phyloP scores from a whole-genome alignment of 2,797 vertebrate genomes.

The Dipus sagitta region DNA sequence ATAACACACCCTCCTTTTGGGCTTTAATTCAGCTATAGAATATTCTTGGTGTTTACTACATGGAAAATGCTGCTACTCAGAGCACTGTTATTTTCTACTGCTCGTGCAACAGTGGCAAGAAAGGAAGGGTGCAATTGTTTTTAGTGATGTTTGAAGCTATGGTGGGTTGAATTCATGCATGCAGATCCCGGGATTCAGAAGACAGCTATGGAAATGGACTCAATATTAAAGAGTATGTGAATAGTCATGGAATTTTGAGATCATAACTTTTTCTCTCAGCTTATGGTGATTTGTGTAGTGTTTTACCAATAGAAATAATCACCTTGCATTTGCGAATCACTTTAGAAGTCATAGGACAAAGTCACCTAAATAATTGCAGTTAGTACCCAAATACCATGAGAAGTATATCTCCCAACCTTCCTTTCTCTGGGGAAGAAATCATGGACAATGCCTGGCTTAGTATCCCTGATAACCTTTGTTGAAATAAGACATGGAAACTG shows the following conservation, averaged over 20 bases:
- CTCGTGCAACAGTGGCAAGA: neutral
- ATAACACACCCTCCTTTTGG: neutral
- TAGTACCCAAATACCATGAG: neutral
- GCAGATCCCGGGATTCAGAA: neutral
- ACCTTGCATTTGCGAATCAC: neutral
- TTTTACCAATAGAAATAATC: neutral
- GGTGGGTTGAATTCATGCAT: neutral
- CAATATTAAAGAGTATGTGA: neutral
- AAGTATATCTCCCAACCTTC: neutral
- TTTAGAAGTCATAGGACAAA: neutral
- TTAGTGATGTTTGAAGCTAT: neutral
- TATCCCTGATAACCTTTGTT: neutral
- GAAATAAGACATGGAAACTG: neutral
- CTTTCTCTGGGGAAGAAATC: neutral
- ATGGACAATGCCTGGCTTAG: neutral
- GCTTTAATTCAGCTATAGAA: too few relatives aligned
- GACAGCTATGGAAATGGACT: neutral
- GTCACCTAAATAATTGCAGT: neutral
- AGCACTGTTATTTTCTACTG: neutral
- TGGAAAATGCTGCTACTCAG: neutral
- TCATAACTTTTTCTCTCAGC: neutral
- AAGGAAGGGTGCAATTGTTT: neutral
- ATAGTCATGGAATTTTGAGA: conserved; percentile 35
- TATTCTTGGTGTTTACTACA: neutral
- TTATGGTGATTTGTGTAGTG: neutral